phyloP scores from a whole-genome alignment of 2,113 vertebrate species.

The Aptenodytes forsteri region DNA sequence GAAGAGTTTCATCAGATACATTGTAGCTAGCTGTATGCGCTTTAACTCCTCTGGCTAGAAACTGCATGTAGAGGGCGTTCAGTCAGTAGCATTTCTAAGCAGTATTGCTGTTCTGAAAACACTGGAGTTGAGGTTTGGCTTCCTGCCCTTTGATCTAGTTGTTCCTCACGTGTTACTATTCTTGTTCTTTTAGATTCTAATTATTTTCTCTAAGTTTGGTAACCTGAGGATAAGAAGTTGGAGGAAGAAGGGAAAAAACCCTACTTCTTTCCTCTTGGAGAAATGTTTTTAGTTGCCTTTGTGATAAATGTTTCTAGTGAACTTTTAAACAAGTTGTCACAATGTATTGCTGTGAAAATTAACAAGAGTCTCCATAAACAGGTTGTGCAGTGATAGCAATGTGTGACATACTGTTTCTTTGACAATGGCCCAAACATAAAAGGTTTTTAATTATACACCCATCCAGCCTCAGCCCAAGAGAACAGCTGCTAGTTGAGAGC shows the following conservation, averaged over 20 bases:
- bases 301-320: constrained; percentile 47
- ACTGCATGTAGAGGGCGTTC: neutral
- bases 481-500: neutral
- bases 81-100: neutral
- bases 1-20: neutral
- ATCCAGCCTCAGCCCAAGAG: neutral
- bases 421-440: neutral
- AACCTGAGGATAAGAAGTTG: neutral
- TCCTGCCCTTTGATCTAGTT: neutral
- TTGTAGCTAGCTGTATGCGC: neutral
- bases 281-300: neutral
- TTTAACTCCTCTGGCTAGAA: neutral
- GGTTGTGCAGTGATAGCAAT: neutral
- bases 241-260: neutral
- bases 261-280: neutral
- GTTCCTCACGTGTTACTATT: neutral
- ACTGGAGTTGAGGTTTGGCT: neutral
- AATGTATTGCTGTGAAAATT: constrained; percentile 3
- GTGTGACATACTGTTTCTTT: neutral
- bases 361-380: neutral
- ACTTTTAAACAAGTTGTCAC: constrained; percentile 57
- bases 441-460: neutral
- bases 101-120: neutral
- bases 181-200: neutral
- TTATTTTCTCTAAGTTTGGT: neutral